Evolutionary conservation across 2,113 vertebrate species (phyloP), one percentile per base, ranked within the genome.

Genomic region (Gila orcuttii): DNA sequence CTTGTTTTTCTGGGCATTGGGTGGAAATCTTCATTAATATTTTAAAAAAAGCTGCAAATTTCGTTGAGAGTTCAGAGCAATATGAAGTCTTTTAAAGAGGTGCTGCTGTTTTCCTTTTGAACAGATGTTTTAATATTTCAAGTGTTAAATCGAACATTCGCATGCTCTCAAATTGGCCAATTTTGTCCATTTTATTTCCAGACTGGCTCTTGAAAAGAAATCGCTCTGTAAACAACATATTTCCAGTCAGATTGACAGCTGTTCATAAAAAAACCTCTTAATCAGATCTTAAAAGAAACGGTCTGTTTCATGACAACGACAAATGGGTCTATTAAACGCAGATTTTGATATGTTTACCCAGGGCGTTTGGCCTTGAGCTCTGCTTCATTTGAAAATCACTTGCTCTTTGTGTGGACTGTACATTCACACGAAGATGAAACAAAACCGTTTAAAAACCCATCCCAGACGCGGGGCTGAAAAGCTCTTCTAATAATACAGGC

Each of bases 41-140:
- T 93, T 91, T 92, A 89, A 90, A 92, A 89, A 90, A 92, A 94
- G 96, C 93, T 88, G 93, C 92, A 81, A 93, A 93, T 95, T 95
- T 95, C 94, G 94, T 91, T 93, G 88, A 80, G 93, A 95, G 94
- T 95, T 95, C 93, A 82, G 89, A 91, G 90, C 89, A 91, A 93
- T 96, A 94, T 94, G 45, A 11, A 19, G 82, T 68, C 79, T 82
- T 85, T 90, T 86, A 31, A 92, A 91, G 91, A 89, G 86, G 89
- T 87, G 88, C 93, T 87, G 84, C 87, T 91, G 89, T 87, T 55
- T 90, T 89, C 83, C 78, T 87, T 89, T 89, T 81, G 77, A 82
- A 88, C 78, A 82, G 86, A 92, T 92, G 88, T 83, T 77, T 91
- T 91, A 91, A 92, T 90, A 88, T 74, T 88, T 52, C 80, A 50